Evolutionary conservation across 1,140 invertebrate species (phyloP), one percentile per base, ranked within the genome.

Genomic region (Rhynchophorus ferrugineus): DNA sequence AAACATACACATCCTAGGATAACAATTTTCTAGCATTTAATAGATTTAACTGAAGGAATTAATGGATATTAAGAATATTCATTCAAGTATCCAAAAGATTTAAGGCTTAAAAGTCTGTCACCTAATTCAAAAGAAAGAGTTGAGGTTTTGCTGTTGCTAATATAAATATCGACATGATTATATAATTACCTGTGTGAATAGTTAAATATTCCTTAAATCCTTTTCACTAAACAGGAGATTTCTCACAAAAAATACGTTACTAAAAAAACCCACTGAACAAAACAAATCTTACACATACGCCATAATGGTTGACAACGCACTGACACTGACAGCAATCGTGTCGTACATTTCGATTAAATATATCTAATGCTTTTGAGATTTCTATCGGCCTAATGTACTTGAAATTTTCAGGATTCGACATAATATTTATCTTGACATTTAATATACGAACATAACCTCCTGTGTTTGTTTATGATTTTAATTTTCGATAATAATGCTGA

Each of bases 231-330:
- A 34, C 1, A n/a, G 16, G 5, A 8, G 11, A 16, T 17, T 18
- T 45, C 6, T 3, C 20, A 14, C 22, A 39, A 48, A 41, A 39
- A 41, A 41, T 41, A 41, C 38, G 38, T 18, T 41, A 41, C 14
- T n/a, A n/a, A n/a, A 43, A 34, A 44, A 44, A 6, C 20, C 20
- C 29, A 18, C 44, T 13, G n/a, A 29, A 16, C 29, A 47, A 13
- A 14, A 19, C 17, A 22, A 22, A 48, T 21, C 14, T 39, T 19
- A 49, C 19, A 45, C 45, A 29, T 16, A 49, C 46, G 53, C 47
- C 53, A 49, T 49, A 42, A 55, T 22, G 43, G 47, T 49, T 55
- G 34, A 55, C 39, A 55, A 49, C 41, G 33, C 35, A 55, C 53
- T 55, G 53, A 55, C 51, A 47, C 7, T 36, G 17, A 11, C 24